These are phyloP conservation scores for Aspidapion aeneum DNA, from an alignment of 2,888 invertebrate genomes.

Conservation along the genomic window DNA sequence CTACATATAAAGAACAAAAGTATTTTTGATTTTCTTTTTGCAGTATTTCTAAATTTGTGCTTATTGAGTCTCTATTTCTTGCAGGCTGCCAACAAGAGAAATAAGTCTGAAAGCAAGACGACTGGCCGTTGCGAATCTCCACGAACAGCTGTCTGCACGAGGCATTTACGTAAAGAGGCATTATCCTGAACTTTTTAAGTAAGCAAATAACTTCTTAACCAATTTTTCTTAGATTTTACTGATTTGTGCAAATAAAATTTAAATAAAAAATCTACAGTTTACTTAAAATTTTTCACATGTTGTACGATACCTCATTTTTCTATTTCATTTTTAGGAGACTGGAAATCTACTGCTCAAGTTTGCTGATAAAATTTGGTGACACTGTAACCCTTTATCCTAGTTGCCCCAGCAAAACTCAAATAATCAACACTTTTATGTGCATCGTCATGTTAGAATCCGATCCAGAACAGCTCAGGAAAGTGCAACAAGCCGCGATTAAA, in stretches of 20 bases:
- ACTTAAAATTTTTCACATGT: no score
- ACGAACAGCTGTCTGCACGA: conserved; percentile 70
- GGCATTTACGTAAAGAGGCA: conserved; percentile 82
- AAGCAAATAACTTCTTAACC: conserved; percentile 79
- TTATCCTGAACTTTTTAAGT: conserved; percentile 83
- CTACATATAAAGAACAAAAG: no score
- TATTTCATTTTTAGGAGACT: conserved; percentile 79
- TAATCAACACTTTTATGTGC: conserved; percentile 84
- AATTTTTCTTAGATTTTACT: no score
- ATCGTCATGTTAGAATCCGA: conserved; percentile 85
- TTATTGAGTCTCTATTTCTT: no score
- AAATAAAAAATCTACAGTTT: no score
- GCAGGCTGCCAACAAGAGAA: conserved; percentile 22
- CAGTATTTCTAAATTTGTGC: no score
- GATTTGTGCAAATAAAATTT: no score
- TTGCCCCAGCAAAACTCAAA: conserved; percentile 57
- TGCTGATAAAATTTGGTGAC: conserved; percentile 70
- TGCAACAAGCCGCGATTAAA: conserved; percentile 43
- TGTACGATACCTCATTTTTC: no score
- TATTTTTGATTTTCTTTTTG: no score
- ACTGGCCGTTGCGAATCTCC: conserved; percentile 74
- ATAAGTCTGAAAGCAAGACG: conserved; percentile 61
- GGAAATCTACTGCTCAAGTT: conserved; percentile 76
- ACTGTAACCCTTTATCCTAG: conserved; percentile 83
- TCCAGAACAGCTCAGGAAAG: conserved; percentile 52